phyloP scores from a whole-genome alignment of 2,113 vertebrate genomes.

The Nothocercus julius region DNA sequence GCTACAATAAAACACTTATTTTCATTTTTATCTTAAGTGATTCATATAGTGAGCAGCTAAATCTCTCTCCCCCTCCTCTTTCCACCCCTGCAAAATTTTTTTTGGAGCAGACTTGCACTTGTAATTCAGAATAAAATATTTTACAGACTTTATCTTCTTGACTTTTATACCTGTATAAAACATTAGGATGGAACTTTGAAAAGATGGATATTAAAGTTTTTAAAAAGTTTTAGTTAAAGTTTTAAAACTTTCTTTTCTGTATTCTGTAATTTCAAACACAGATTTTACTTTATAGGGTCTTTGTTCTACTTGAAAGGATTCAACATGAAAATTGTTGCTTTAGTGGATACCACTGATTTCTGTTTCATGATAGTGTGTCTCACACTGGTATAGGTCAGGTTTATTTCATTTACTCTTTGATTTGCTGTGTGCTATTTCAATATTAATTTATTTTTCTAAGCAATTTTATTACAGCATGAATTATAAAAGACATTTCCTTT shows the following conservation, averaged over 20 bases:
- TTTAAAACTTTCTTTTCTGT: background rate
- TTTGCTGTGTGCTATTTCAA: background rate
- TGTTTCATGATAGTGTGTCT: background rate
- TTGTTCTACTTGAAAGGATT: background rate
- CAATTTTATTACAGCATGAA: background rate
- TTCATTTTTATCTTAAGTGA: background rate
- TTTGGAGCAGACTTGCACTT: background rate
- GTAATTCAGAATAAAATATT: background rate
- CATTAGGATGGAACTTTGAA: background rate
- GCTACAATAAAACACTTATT: background rate
- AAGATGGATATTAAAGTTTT: background rate
- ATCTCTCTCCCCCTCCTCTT: too few species aligned
- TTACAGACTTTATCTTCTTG: background rate
- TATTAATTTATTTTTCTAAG: background rate
- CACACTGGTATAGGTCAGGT: background rate
- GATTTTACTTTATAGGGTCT: background rate
- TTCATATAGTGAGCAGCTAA: background rate
- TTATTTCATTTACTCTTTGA: background rate
- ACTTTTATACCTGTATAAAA: background rate
- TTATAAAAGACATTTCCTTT: background rate
- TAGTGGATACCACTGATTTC: background rate
- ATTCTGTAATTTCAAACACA: background rate
- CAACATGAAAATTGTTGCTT: background rate
- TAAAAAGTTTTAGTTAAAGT: background rate
- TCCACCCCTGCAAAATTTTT: background rate